phyloP scores from a whole-genome alignment of 2,797 vertebrate species.

The Melanotaenia pygmaea region DNA sequence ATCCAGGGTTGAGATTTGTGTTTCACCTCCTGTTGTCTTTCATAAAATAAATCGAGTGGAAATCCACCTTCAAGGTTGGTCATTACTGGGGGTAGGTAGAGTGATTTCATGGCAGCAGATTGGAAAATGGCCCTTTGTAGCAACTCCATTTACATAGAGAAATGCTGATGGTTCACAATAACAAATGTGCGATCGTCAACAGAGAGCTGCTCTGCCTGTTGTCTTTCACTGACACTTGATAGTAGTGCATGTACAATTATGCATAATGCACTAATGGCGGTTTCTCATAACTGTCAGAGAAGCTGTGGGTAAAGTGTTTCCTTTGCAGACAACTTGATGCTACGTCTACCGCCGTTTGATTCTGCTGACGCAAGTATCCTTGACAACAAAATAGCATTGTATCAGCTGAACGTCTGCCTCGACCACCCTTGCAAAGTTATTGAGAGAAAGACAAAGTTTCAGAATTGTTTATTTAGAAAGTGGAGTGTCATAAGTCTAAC shows the following conservation, averaged over 20 bases:
- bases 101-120: constrained; percentile 92
- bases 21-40: constrained; percentile 71
- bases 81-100: constrained; percentile 86
- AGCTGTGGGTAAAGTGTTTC: constrained; percentile 90
- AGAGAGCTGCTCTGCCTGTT: constrained; percentile 87
- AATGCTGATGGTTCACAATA: constrained; percentile 95
- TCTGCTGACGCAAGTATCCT: constrained; percentile 95
- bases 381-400: constrained; percentile 94
- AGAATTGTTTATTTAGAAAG: constrained; percentile 48
- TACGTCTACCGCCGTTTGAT: constrained; percentile 87
- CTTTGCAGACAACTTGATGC: constrained; percentile 91
- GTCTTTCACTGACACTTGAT: constrained; percentile 94
- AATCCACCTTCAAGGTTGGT: constrained; percentile 75
- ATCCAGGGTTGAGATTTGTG: constrained; percentile 50
- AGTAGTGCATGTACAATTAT: constrained; percentile 93
- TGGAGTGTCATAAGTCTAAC: constrained; percentile 27
- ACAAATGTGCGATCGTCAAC: constrained; percentile 89
- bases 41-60: constrained; percentile 78
- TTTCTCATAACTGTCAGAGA: constrained; percentile 96
- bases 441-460: constrained; percentile 56
- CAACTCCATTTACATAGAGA: constrained; percentile 96
- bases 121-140: constrained; percentile 96
- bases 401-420: constrained; percentile 88
- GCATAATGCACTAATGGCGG: constrained; percentile 97
- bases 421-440: constrained; percentile 82